Percentiles rank a stretch among this genome's conserved stretches.
Conservation (phyloP, 2,888 invertebrate species). For the Dynastes tityus region DNA sequence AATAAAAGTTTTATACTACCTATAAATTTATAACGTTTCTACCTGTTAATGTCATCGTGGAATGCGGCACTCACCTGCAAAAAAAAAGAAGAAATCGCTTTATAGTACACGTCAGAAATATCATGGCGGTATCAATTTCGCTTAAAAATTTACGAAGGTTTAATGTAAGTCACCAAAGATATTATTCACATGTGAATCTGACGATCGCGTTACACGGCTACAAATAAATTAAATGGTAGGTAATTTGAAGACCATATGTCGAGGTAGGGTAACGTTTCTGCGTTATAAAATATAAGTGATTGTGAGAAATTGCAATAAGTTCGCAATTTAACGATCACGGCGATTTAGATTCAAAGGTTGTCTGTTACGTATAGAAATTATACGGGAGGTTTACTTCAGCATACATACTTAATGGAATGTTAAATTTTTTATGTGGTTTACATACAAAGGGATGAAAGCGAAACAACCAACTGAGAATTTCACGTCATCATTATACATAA, state of each 20-base stretch:
- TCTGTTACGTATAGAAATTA: background rate
- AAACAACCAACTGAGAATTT: no score
- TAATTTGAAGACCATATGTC: background rate
- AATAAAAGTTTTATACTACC: no score
- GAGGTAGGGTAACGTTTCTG: background rate
- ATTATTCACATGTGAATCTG: constrained; percentile 13
- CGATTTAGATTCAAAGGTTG: background rate
- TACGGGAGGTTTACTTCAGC: no score
- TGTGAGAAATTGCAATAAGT: constrained; percentile 13
- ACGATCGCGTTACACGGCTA: constrained; percentile 2
- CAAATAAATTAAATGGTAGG: constrained; percentile 17
- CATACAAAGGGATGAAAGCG: no score
- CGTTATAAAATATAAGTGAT: constrained; percentile 5
- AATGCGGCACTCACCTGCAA: constrained; percentile 38
- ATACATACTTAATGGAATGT: no score
- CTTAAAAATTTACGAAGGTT: constrained; percentile 32
- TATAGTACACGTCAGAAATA: constrained; percentile 27
- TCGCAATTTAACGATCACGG: background rate
- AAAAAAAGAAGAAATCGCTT: constrained; percentile 14
- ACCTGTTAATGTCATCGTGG: constrained; percentile 30
- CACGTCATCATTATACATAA: no score
- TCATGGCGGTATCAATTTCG: constrained; percentile 18
- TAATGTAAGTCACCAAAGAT: background rate
- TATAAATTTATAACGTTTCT: constrained; percentile 14
- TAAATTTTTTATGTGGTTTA: no score